A percentile compares a stretch with the other conserved stretches of the same genome.
These are phyloP conservation scores for Mico argentatus DNA, from an alignment of 2,797 vertebrate species.

Conservation along the genomic window DNA sequence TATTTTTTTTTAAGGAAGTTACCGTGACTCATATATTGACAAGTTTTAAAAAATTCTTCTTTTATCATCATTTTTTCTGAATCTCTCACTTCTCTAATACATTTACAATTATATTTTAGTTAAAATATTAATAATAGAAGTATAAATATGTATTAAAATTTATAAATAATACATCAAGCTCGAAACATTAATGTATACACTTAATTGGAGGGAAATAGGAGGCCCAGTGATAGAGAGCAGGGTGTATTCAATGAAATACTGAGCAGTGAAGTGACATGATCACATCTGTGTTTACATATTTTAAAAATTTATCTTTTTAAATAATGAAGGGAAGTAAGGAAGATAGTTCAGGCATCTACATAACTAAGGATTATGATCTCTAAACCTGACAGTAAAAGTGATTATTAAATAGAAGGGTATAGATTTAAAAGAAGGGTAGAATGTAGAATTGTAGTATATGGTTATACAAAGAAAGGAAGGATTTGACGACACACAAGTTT, in stretches of 20 bases:
- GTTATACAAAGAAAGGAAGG: not conserved
- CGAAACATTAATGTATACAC: not conserved
- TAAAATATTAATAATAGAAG: not conserved
- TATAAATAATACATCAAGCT: not conserved
- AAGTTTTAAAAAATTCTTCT: not conserved
- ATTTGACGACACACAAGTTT: not conserved
- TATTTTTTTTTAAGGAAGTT: not conserved
- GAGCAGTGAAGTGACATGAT: not conserved
- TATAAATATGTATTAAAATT: not conserved
- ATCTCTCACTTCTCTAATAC: not conserved
- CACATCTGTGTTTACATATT: not conserved
- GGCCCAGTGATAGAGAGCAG: not conserved
- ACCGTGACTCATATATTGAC: not conserved
- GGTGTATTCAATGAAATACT: not conserved
- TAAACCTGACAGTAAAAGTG: not conserved
- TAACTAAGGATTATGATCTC: not conserved
- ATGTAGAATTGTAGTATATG: not conserved
- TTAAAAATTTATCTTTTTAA: not conserved
- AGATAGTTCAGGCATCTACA: not conserved
- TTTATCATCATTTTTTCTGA: not conserved
- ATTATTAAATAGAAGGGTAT: not conserved
- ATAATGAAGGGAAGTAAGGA: not conserved
- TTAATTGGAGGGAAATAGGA: not conserved
- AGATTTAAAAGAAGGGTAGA: not conserved
- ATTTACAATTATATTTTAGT: not conserved